These are phyloP conservation scores for Hyposmocoma kahamanoa DNA, from an alignment of 1,140 invertebrate species.

Conservation along the genomic window DNA sequence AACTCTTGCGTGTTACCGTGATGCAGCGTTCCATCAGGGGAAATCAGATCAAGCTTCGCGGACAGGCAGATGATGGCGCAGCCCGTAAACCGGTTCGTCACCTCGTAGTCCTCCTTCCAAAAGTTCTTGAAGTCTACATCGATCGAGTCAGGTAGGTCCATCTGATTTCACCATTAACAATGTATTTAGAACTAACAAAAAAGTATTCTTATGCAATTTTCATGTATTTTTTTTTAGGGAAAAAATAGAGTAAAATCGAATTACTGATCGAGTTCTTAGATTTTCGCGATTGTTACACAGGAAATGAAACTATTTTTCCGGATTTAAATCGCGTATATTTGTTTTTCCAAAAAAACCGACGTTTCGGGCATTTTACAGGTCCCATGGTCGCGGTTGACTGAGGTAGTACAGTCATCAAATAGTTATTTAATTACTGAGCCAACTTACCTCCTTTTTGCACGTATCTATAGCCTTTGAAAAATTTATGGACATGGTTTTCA, in stretches of 20 bases:
- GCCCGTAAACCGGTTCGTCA: slow-evolving; percentile 23
- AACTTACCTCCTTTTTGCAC: slow-evolving; percentile 18
- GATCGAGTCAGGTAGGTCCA: slow-evolving; percentile 21
- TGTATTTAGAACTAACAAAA: not conserved
- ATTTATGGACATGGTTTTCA: slow-evolving; percentile 22
- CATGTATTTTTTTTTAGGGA: not conserved
- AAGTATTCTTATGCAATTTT: not conserved
- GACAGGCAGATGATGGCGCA: slow-evolving; percentile 32
- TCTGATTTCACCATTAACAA: slow-evolving; percentile 7
- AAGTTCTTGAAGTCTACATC: slow-evolving; percentile 31
- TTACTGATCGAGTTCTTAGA: too few relatives aligned
- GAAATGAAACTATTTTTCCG: too few relatives aligned
- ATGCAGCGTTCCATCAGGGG: slow-evolving; percentile 41
- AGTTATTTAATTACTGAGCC: not conserved
- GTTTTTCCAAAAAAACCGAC: too few relatives aligned
- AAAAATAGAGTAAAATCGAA: not conserved
- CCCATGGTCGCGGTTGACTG: too few relatives aligned
- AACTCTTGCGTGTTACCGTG: slow-evolving; percentile 50
- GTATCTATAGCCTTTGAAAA: slow-evolving; percentile 16
- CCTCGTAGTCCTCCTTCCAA: slow-evolving; percentile 31
- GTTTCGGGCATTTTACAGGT: too few relatives aligned
- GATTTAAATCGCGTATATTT: too few relatives aligned
- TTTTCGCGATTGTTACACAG: too few relatives aligned
- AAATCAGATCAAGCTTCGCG: slow-evolving; percentile 38
- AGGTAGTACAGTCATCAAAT: too few relatives aligned